Conservation (phyloP, 2,797 vertebrate species). For the Enteromius paludinosus region DNA sequence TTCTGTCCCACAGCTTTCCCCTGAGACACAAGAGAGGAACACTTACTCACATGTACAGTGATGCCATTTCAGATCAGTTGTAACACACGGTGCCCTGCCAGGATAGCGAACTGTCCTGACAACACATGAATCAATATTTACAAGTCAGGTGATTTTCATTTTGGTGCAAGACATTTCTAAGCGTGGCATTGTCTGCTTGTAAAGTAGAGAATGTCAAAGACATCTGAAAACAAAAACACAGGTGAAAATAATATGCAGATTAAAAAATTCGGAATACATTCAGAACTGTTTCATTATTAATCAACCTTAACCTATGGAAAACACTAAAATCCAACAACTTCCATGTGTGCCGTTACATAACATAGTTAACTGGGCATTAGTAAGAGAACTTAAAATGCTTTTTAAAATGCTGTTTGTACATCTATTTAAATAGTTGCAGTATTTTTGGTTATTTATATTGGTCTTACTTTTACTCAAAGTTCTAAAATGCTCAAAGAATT, state of each 20-base stretch:
- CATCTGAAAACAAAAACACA: background rate
- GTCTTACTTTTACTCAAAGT: background rate
- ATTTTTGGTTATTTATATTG: background rate
- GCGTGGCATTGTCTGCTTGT: background rate
- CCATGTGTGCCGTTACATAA: constrained; percentile 22
- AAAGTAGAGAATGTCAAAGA: background rate
- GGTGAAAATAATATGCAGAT: too few relatives aligned
- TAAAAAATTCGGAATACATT: background rate
- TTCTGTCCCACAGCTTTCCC: constrained; percentile 88
- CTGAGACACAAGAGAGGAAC: constrained; percentile 72
- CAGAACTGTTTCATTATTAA: background rate
- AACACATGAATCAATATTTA: constrained; percentile 33
- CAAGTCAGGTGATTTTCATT: background rate
- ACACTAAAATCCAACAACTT: background rate
- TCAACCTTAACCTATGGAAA: constrained; percentile 21
- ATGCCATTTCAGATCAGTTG: constrained; percentile 43
- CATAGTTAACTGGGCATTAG: constrained; percentile 15
- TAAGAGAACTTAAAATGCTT: background rate
- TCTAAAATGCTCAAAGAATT: background rate
- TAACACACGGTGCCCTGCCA: constrained; percentile 40
- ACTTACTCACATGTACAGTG: constrained; percentile 54
- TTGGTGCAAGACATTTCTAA: background rate
- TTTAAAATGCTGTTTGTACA: background rate
- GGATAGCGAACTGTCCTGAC: constrained; percentile 32
- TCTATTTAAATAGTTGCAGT: background rate